phyloP scores from a whole-genome alignment of 2,113 vertebrate genomes.

The Anguilla japonica region DNA sequence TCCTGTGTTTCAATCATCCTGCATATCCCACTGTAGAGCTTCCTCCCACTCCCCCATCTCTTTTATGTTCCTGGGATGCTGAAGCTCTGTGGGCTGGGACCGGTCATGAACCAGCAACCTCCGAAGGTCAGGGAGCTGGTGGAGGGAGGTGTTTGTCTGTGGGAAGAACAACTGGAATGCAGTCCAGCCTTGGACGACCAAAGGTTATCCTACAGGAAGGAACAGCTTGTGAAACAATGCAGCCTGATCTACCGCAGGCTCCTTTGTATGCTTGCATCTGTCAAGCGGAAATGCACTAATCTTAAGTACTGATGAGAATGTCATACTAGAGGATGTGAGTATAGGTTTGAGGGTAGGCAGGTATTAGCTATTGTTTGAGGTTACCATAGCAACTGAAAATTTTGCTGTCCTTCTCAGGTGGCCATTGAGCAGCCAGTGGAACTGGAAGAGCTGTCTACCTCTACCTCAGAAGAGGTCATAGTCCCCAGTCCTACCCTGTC shows the following conservation, averaged over 20 bases:
- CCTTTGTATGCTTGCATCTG: no score
- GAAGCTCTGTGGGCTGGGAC: not conserved
- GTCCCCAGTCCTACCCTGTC: not conserved
- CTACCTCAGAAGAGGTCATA: not conserved
- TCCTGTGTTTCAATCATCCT: slow-evolving; percentile 4
- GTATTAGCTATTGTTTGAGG: not conserved
- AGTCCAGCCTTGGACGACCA: not conserved
- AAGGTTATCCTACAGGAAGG: not conserved
- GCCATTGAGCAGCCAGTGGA: slow-evolving; percentile 35
- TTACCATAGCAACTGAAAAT: no score
- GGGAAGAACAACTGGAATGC: slow-evolving; percentile 23
- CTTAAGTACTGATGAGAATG: not conserved
- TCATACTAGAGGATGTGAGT: not conserved
- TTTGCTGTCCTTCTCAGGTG: not conserved
- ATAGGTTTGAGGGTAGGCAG: not conserved
- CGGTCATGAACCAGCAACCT: not conserved
- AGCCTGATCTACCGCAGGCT: not conserved
- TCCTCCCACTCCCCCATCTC: not conserved
- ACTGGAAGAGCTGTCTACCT: not conserved
- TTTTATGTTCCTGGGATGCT: slow-evolving; percentile 10
- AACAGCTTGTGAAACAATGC: not conserved
- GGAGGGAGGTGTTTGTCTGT: not conserved
- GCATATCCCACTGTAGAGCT: not conserved
- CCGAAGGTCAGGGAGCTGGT: slow-evolving; percentile 1
- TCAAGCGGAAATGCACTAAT: no score